phyloP scores from a whole-genome alignment of 2,888 invertebrate species.

The Habrosyne pyritoides region DNA sequence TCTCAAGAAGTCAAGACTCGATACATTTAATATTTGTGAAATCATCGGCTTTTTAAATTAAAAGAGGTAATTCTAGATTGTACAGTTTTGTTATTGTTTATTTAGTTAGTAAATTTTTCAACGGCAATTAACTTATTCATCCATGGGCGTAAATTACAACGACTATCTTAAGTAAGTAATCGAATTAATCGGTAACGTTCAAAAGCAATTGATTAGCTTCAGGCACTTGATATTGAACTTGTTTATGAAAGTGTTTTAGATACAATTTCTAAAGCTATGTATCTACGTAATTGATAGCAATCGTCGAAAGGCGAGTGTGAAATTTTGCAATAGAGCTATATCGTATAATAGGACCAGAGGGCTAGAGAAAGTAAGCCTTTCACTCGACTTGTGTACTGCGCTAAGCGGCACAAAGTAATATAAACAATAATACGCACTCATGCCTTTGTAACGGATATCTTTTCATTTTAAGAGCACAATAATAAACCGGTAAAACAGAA shows the following conservation, averaged over 20 bases:
- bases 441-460: constrained; percentile 44
- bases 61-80: not conserved
- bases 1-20: not conserved
- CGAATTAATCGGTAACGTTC: constrained; percentile 20
- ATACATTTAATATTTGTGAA: not conserved
- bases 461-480: constrained; percentile 36
- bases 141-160: not conserved
- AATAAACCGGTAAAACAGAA: constrained; percentile 20
- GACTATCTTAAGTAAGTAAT: constrained; percentile 2
- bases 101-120: too few species aligned
- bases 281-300: constrained; percentile 69
- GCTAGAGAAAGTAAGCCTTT: constrained; percentile 81
- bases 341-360: constrained; percentile 72
- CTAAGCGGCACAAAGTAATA: constrained; percentile 55
- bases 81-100: too few species aligned
- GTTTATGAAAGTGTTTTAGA: constrained; percentile 47
- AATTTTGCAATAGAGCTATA: constrained; percentile 73
- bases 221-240: constrained; percentile 11
- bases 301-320: constrained; percentile 67
- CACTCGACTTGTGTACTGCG: constrained; percentile 63
- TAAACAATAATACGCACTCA: constrained; percentile 68
- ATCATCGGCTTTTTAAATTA: not conserved
- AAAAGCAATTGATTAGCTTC: not conserved
- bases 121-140: not conserved
- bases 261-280: constrained; percentile 60